Conservation (phyloP, 2,797 vertebrate species). For the Craterocephalus amniculus region DNA sequence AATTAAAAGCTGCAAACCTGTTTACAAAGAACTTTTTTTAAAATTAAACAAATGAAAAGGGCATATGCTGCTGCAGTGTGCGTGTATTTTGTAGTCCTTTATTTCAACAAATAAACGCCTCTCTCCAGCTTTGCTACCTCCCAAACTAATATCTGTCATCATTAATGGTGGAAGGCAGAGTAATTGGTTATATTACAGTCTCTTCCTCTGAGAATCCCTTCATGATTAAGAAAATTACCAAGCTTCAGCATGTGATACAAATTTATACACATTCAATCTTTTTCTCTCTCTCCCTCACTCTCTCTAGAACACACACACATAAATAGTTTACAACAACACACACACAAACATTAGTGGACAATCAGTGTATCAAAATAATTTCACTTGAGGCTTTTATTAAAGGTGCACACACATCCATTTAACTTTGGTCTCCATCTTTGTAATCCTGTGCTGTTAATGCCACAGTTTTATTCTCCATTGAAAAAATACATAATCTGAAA, state of each 20-base stretch:
- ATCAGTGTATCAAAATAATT: constrained; percentile 13
- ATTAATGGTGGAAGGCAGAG: constrained; percentile 45
- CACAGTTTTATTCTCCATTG: constrained; percentile 16
- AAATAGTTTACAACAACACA: neutral
- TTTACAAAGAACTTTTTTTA: neutral
- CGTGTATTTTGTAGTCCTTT: constrained; percentile 5
- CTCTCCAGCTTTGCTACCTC: constrained; percentile 24
- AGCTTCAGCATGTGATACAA: constrained; percentile 37
- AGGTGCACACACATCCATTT: constrained; percentile 9
- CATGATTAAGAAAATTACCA: constrained; percentile 65
- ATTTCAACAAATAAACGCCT: constrained; percentile 15
- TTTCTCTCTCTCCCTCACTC: neutral
- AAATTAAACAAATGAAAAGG: constrained; percentile 5
- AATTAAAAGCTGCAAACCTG: neutral
- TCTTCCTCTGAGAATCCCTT: constrained; percentile 61
- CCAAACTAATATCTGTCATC: constrained; percentile 59
- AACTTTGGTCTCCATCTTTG: neutral
- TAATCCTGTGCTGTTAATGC: constrained; percentile 12
- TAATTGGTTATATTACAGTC: constrained; percentile 66
- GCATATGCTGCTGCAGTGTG: neutral
- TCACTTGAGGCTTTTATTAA: constrained; percentile 12
- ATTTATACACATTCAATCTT: constrained; percentile 6
- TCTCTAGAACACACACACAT: constrained; percentile 1
- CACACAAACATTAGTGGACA: constrained; percentile 17
- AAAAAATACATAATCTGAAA: constrained; percentile 14